phyloP scores from a whole-genome alignment of 2,888 invertebrate genomes.

The Drosophila flavopinicola region DNA sequence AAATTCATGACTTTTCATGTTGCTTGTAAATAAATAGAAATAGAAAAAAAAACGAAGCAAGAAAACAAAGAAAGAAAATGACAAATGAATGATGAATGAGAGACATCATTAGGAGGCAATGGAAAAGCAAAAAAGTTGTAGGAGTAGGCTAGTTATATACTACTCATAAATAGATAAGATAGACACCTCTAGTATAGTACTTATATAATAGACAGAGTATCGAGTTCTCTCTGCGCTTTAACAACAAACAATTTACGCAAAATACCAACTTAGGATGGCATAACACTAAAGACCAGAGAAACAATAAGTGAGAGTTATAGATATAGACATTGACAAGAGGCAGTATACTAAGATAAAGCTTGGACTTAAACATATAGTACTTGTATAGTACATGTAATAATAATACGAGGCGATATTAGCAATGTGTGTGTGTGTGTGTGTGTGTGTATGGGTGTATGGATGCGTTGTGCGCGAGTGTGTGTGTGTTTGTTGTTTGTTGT shows the following conservation, averaged over 20 bases:
- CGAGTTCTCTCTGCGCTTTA: conserved; percentile 4
- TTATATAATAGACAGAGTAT: conserved; percentile 18
- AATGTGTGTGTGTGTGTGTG: conserved; percentile 26
- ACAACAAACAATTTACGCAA: conserved; percentile 7
- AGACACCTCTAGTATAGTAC: conserved; percentile 17
- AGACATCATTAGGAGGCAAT: conserved; percentile 40
- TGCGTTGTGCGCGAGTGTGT: neutral
- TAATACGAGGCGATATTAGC: conserved; percentile 51
- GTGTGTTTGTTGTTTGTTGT: conserved; percentile 9
- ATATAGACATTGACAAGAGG: conserved; percentile 51
- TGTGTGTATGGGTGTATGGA: conserved; percentile 15
- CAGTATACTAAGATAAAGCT: conserved; percentile 39
- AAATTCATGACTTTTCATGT: conserved; percentile 21
- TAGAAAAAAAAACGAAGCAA: conserved; percentile 12
- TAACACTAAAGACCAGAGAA: conserved; percentile 36
- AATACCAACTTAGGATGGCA: conserved; percentile 30
- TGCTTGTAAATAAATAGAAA: conserved; percentile 19
- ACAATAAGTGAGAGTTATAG: conserved; percentile 7
- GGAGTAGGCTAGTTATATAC: conserved; percentile 23
- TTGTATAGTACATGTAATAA: conserved; percentile 17
- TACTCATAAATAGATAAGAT: conserved; percentile 8
- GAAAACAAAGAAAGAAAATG: conserved; percentile 37
- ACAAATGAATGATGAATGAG: conserved; percentile 54
- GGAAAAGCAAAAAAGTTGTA: conserved; percentile 29
- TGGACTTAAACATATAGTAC: conserved; percentile 28